Evolutionary conservation across 2,888 invertebrate genomes (phyloP).

Genomic region (Papilio demoleus): DNA sequence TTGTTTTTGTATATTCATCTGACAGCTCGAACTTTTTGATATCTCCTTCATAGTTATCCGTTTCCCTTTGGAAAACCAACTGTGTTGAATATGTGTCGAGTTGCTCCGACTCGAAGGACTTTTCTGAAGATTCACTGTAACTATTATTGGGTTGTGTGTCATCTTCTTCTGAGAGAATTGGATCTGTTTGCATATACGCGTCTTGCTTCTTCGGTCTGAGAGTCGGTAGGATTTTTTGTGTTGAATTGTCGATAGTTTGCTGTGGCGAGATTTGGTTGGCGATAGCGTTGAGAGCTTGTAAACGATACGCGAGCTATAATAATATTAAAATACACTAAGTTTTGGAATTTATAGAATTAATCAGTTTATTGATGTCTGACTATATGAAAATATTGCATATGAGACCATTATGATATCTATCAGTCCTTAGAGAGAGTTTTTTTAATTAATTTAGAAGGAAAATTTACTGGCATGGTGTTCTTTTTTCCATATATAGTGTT

Average conservation of each 20-base stretch:
- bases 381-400: background rate
- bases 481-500: background rate
- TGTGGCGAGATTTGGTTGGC: slow-evolving; percentile 57
- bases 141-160: slow-evolving; percentile 59
- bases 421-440: too few relatives aligned
- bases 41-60: slow-evolving; percentile 46
- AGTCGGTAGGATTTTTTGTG: slow-evolving; percentile 21
- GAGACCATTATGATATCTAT: too few relatives aligned
- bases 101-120: slow-evolving; percentile 47
- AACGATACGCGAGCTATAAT: slow-evolving; percentile 67
- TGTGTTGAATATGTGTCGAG: slow-evolving; percentile 23
- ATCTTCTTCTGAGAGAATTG: slow-evolving; percentile 67
- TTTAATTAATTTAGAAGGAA: too few relatives aligned
- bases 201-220: slow-evolving; percentile 73
- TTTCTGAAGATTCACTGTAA: slow-evolving; percentile 58
- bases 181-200: slow-evolving; percentile 79
- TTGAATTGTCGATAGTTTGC: slow-evolving; percentile 32
- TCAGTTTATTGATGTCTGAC: background rate
- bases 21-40: slow-evolving; percentile 59
- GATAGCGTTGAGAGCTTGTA: slow-evolving; percentile 60
- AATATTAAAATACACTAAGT: background rate
- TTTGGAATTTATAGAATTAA: background rate
- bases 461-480: background rate
- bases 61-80: slow-evolving; percentile 31
- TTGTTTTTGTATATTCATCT: slow-evolving; percentile 68